Base-by-base conservation (phyloP, 2,113 vertebrate genomes). In the Cathartes aura region DNA sequence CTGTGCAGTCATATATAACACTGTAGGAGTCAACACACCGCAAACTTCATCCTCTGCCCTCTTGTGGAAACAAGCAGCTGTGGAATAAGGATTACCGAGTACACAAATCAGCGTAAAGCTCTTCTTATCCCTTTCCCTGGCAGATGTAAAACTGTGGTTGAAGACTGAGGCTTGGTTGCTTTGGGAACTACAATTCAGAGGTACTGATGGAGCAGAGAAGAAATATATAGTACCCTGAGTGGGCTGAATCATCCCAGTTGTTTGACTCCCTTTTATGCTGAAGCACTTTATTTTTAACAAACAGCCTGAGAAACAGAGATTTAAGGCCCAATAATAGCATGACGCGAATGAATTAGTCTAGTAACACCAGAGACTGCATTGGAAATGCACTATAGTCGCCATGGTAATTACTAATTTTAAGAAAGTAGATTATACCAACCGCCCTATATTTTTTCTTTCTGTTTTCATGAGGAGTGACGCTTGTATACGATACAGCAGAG, bases 221-320 rank as follows among this genome's bases (percentile, higher is more conserved):
- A 89, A 92, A 94, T 84, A 83, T 62, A 67, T 43, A 91, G 68
- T 67, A 74, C 45, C 79, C 45, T 74, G 63, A 93, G 74, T 72
- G 62, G 58, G 82, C 68, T 96, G 70, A 87, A 85, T 96, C 87
- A 95, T 85, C 75, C 75, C 67, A 23, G 81, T 78, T 97, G 72
- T 87, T 95, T 79, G 38, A 84, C 67, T 96, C 91, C 66, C 38
- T 79, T 90, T 87, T 95, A 86, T 90, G 72, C 70, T 90, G 74
- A 91, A 95, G 26, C 64, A 70, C 36, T 92, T 86, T 72, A 90
- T 90, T 97, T 94, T 97, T 95, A 89, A 95, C 63, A 82, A 87
- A 74, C 56, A 91, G 55, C 67, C 70, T 83, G 67, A 91, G 68
- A 97, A 91, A 56, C 36, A 73, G 87, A 93, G 66, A 90, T 90